phyloP scores from a whole-genome alignment of 1,140 invertebrate species.

The Gonioctena quinquepunctata region DNA sequence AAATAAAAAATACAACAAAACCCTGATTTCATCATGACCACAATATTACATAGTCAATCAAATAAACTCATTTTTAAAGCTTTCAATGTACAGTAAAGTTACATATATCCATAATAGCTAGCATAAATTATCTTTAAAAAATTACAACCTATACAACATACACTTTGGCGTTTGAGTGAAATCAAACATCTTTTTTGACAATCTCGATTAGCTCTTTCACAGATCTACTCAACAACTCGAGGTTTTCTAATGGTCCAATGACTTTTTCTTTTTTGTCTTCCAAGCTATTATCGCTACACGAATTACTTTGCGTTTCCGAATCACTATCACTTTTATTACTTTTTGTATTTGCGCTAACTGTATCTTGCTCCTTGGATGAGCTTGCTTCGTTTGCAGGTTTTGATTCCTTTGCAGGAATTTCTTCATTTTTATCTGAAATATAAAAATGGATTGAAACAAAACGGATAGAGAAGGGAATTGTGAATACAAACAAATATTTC shows the following conservation, averaged over 20 bases:
- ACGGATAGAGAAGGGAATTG: too few relatives aligned
- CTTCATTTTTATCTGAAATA: constrained; percentile 18
- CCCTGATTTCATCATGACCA: constrained; percentile 13
- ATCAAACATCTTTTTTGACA: constrained; percentile 43
- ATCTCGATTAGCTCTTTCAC: constrained; percentile 49
- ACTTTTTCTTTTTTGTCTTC: constrained; percentile 28
- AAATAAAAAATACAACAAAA: constrained; percentile 10
- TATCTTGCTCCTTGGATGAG: neutral
- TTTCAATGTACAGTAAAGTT: constrained; percentile 12
- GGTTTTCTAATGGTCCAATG: constrained; percentile 33
- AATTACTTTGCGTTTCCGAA: constrained; percentile 40
- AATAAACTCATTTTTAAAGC: constrained; percentile 7
- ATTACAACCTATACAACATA: constrained; percentile 7
- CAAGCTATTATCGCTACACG: constrained; percentile 33
- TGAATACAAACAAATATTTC: too few relatives aligned
- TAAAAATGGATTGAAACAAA: too few relatives aligned
- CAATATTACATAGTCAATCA: neutral
- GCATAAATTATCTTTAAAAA: constrained; percentile 9
- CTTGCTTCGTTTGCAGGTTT: constrained; percentile 15
- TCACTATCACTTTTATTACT: constrained; percentile 37
- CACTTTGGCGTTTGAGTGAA: neutral
- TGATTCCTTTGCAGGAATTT: constrained; percentile 10
- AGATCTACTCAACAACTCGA: constrained; percentile 45
- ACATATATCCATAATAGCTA: constrained; percentile 5
- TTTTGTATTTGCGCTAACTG: neutral